phyloP scores from a whole-genome alignment of 2,797 vertebrate genomes.

The Myotis vivesi region DNA sequence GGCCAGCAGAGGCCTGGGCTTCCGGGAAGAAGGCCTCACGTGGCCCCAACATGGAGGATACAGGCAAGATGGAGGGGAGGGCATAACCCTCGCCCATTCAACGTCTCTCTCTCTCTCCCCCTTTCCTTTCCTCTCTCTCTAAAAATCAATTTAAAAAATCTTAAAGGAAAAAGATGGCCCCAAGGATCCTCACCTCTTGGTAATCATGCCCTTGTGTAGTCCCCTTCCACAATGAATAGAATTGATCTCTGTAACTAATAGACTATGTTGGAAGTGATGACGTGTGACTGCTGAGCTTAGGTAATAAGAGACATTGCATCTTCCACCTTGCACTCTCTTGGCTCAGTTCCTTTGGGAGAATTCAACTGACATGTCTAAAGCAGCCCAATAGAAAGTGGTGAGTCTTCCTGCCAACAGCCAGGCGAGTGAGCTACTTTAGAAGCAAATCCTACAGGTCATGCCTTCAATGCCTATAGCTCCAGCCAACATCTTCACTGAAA shows the following conservation, averaged over 20 bases:
- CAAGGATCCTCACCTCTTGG: neutral
- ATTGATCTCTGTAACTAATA: neutral
- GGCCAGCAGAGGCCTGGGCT: too few species aligned
- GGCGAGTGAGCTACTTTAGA: neutral
- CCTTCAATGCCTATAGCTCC: neutral
- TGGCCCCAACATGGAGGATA: too few species aligned
- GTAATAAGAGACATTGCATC: neutral
- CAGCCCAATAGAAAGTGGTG: neutral
- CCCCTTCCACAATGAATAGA: neutral
- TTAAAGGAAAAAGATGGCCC: neutral
- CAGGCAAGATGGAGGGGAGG: too few species aligned
- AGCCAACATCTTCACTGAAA: neutral
- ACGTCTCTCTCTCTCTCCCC: neutral
- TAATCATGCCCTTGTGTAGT: neutral
- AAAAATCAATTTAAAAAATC: neutral
- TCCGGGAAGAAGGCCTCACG: too few species aligned
- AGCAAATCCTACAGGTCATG: neutral
- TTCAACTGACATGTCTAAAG: neutral
- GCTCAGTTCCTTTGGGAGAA: neutral
- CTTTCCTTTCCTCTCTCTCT: too few species aligned
- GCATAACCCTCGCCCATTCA: too few species aligned
- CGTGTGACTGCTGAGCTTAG: neutral
- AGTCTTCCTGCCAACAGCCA: neutral
- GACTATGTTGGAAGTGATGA: neutral
- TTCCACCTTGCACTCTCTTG: neutral